Evolutionary conservation across 2,113 vertebrate genomes (phyloP).

Genomic region (Bubalus kerabau): DNA sequence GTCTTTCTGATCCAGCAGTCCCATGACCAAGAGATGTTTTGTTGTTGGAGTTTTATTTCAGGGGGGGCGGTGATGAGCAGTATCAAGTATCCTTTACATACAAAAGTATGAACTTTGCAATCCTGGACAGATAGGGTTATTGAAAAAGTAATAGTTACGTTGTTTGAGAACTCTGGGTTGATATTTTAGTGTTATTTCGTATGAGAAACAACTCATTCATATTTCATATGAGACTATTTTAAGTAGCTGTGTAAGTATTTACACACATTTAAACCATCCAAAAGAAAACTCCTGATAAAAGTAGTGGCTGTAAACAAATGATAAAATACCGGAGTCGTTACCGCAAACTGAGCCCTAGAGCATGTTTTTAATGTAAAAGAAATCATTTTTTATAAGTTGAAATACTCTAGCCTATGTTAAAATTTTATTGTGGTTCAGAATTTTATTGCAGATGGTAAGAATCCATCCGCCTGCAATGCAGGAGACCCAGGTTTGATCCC

Average conservation of each 20-base stretch:
- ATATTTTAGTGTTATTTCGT: neutral
- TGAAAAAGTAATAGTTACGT: neutral
- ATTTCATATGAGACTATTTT: neutral
- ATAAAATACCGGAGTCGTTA: neutral
- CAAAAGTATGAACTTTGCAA: neutral
- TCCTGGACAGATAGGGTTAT: neutral
- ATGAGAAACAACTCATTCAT: neutral
- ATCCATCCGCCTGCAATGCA: neutral
- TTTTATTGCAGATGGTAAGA: neutral
- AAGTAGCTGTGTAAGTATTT: neutral
- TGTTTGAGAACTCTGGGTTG: neutral
- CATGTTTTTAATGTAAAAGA: neutral
- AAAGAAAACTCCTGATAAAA: neutral
- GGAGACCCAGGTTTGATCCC: neutral
- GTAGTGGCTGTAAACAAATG: neutral
- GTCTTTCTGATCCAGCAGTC: neutral
- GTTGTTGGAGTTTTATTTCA: neutral
- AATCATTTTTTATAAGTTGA: neutral
- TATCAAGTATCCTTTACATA: neutral
- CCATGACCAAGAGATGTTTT: neutral
- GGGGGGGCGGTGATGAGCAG: neutral
- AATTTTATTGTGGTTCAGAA: neutral
- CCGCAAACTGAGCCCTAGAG: neutral
- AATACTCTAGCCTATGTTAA: neutral
- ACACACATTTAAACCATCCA: neutral